These are phyloP conservation scores for Pangasianodon gigas DNA, from an alignment of 2,113 vertebrate genomes.

Conservation along the genomic window DNA sequence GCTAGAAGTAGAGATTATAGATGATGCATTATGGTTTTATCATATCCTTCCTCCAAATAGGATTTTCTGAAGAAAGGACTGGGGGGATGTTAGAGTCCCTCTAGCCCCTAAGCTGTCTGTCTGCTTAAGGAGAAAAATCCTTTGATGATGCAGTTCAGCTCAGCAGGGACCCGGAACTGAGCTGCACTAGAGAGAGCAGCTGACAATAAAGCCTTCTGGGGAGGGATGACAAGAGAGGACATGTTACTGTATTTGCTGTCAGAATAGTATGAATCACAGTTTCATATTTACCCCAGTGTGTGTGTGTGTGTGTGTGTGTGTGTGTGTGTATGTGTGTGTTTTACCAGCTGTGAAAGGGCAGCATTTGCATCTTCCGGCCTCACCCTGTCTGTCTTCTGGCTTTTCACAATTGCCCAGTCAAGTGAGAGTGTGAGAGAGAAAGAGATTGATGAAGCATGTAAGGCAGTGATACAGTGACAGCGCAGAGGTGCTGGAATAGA, in stretches of 20 bases:
- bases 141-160: constrained; percentile 61
- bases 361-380: constrained; percentile 56
- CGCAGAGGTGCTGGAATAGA: neutral
- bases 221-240: constrained; percentile 9
- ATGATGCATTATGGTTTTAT: neutral
- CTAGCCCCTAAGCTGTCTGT: constrained; percentile 34
- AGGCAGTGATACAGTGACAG: neutral
- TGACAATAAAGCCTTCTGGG: constrained; percentile 55
- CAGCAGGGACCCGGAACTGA: constrained; percentile 59
- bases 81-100: constrained; percentile 14
- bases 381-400: constrained; percentile 48
- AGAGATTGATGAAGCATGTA: neutral
- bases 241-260: neutral
- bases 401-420: neutral
- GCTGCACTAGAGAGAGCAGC: constrained; percentile 17
- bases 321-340: constrained; percentile 24
- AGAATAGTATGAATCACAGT: constrained; percentile 40
- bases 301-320: constrained; percentile 26
- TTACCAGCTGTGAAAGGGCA: constrained; percentile 56
- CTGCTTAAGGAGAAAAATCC: constrained; percentile 43
- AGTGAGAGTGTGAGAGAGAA: neutral
- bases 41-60: neutral
- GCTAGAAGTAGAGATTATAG: neutral
- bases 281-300: constrained; percentile 38
- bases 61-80: constrained; percentile 10